Conservation (phyloP, 2,797 vertebrate genomes). For the Podargus strigoides region DNA sequence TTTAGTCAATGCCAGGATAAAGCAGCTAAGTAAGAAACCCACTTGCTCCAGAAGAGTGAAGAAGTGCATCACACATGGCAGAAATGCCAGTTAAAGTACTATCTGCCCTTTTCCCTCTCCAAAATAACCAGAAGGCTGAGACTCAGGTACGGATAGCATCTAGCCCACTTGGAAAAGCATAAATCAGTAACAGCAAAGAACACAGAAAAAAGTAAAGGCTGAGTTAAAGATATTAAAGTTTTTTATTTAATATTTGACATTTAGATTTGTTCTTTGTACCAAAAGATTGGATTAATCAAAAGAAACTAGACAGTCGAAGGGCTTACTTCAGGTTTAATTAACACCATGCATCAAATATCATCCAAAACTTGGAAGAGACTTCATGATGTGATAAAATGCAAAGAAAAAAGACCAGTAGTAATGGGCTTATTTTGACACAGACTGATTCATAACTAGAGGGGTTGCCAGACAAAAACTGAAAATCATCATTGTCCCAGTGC, state of each 20-base stretch:
- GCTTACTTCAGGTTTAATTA: not conserved
- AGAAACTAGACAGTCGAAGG: not conserved
- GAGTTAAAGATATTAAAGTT: not conserved
- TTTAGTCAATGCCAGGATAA: not conserved
- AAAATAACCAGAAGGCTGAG: not conserved
- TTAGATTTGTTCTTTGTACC: not conserved
- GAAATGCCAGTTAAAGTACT: not conserved
- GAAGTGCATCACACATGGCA: accelerated
- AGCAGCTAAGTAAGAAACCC: not conserved
- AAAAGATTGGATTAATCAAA: not conserved
- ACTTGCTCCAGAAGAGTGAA: not conserved
- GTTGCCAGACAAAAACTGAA: not conserved
- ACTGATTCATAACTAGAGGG: not conserved
- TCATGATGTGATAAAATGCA: not conserved
- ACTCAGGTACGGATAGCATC: not conserved
- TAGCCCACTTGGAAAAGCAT: not conserved
- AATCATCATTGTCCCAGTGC: not conserved
- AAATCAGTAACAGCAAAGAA: not conserved
- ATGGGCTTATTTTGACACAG: not conserved
- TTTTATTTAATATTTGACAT: not conserved
- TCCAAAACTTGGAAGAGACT: not conserved
- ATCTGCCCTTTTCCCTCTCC: not conserved
- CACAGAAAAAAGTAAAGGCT: not conserved
- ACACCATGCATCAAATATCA: not conserved
- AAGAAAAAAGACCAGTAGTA: not conserved